Evolutionary conservation across 2,797 vertebrate genomes (phyloP).

Genomic region (Lophius americanus): DNA sequence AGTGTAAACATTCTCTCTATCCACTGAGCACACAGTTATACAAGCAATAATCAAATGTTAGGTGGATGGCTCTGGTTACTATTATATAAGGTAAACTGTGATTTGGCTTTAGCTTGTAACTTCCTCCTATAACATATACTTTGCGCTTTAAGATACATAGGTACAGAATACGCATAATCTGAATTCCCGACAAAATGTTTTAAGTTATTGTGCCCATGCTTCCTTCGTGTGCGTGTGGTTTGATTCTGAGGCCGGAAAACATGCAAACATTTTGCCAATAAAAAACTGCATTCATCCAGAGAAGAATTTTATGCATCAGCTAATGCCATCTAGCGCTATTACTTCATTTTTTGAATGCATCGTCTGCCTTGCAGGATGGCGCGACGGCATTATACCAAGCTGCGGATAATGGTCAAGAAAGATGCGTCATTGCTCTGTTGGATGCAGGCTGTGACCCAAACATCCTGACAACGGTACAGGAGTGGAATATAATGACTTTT

Average conservation of each 20-base stretch:
- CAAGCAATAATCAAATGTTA: slow-evolving; percentile 39
- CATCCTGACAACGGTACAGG: slow-evolving; percentile 80
- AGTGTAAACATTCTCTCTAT: slow-evolving; percentile 53
- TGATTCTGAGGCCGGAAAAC: neutral
- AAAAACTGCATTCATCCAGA: too few relatives aligned
- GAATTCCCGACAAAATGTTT: neutral
- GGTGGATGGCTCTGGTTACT: slow-evolving; percentile 17
- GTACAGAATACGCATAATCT: neutral
- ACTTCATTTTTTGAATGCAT: neutral
- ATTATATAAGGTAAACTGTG: slow-evolving; percentile 8
- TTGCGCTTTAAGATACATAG: too few relatives aligned
- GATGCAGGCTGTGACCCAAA: slow-evolving; percentile 87
- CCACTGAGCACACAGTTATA: slow-evolving; percentile 38
- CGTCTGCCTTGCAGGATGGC: slow-evolving; percentile 79
- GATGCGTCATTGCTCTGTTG: slow-evolving; percentile 85
- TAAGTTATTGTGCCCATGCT: neutral
- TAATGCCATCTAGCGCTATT: neutral
- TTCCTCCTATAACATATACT: too few relatives aligned
- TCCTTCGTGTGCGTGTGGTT: too few relatives aligned
- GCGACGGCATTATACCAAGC: slow-evolving; percentile 90
- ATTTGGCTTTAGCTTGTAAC: slow-evolving; percentile 7
- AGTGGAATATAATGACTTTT: neutral
- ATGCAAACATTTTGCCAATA: neutral
- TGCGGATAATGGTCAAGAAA: slow-evolving; percentile 81
- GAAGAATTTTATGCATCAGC: neutral